These are phyloP conservation scores for Aleiodes sp. DNA, from an alignment of 1,140 invertebrate species.

Conservation along the genomic window DNA sequence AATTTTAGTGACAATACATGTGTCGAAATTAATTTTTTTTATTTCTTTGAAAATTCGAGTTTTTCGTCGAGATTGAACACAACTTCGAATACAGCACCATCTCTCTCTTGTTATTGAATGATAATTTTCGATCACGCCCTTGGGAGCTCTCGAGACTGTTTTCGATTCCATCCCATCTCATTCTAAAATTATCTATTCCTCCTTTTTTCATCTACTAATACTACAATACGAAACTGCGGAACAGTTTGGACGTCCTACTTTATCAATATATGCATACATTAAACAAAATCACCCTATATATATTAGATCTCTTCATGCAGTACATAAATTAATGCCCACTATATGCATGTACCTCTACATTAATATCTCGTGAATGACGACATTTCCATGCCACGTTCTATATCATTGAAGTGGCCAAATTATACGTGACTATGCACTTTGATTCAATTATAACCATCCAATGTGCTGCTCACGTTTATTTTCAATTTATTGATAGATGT, in stretches of 20 bases:
- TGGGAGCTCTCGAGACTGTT: constrained; percentile 25
- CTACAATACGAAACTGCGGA: background rate
- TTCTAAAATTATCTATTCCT: background rate
- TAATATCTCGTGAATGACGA: constrained; percentile 18
- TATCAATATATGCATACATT: background rate
- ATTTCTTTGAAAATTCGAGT: no score
- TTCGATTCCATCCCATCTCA: background rate
- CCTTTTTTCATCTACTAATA: background rate
- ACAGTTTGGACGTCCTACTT: background rate
- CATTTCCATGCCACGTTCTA: constrained; percentile 6
- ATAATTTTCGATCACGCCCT: constrained; percentile 35
- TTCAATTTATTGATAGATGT: background rate
- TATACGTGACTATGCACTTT: constrained; percentile 10
- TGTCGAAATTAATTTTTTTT: no score
- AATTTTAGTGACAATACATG: no score
- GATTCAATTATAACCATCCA: constrained; percentile 1
- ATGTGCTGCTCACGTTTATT: background rate
- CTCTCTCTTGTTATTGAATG: constrained; percentile 29
- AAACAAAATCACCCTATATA: background rate
- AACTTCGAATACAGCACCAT: background rate
- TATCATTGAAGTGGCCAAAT: constrained; percentile 14
- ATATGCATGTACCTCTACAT: background rate
- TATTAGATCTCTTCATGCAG: background rate
- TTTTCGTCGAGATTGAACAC: background rate
- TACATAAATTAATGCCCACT: constrained; percentile 3